Evolutionary conservation across 1,140 invertebrate species (phyloP), one percentile per base, ranked within the genome.

Genomic region (Cydia pomonella): DNA sequence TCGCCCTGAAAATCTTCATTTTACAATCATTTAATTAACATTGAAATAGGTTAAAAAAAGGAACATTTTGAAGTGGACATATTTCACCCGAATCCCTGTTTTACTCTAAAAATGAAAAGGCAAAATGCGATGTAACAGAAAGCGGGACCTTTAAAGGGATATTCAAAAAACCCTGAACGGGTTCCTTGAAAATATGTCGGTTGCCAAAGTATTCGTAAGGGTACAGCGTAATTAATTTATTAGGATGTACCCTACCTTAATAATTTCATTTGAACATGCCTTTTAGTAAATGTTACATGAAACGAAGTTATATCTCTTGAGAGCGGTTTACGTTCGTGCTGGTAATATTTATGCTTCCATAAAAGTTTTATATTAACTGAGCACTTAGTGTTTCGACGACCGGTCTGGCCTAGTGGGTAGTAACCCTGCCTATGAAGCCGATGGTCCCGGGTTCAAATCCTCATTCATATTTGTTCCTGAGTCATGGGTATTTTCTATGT

Each of bases 211-310:
- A 69, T 69, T 69, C n/a, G 64, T 69, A 64, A 64, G 63, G 63
- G 63, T 29, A 69, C 25, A 18, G 44, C 50, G 64, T 69, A 69
- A 69, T 69, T 69, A 69, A 69, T 69, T 69, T 69, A 69, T 69
- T 69, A 69, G 29, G 64, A 69, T 69, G 27, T 69, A 69, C 64
- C 64, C 64, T 38, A 38, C 64, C 64, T 69, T 69, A 69, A 69
- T 69, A 69, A 69, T 69, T 69, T 69, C 13, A 69, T 69, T 69
- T 41, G 64, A 69, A 69, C 64, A 69, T 29, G 64, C 64, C 33
- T 33, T 69, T 69, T 69, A 69, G 25, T 64, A 69, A 69, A 69
- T 69, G 27, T 38, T 69, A 59, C 21, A 69, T 69, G 64, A 10
- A 64, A 29, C n/a, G 63, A 33, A 41, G 27, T 69, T 33, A 69